phyloP scores from a whole-genome alignment of 2,888 invertebrate genomes.

The Cremastinae sp. region DNA sequence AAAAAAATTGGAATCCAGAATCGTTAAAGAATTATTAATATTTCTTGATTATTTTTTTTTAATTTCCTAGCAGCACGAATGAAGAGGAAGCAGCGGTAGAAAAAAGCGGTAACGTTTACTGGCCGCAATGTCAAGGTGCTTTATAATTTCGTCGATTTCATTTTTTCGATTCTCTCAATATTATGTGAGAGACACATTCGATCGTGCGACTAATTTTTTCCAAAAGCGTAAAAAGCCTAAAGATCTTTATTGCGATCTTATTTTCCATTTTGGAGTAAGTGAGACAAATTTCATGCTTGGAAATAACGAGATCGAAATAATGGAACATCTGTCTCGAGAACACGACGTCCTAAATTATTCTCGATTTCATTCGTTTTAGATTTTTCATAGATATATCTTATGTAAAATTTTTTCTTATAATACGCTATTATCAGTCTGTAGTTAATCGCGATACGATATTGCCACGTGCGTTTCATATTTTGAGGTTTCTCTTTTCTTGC shows the following conservation, averaged over 20 bases:
- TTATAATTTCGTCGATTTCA: conserved; percentile 50
- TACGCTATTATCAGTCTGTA: conserved; percentile 61
- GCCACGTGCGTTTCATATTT: conserved; percentile 32
- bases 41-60: conserved; percentile 8
- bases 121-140: conserved; percentile 74
- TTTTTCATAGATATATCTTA: conserved; percentile 46
- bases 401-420: conserved; percentile 41
- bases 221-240: conserved; percentile 28
- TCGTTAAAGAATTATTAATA: conserved; percentile 4
- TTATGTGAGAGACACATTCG: conserved; percentile 1
- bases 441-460: conserved; percentile 51
- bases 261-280: too few relatives aligned
- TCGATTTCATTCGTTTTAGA: conserved; percentile 6
- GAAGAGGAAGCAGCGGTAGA: conserved; percentile 35
- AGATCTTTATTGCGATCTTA: too few relatives aligned
- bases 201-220: conserved; percentile 48
- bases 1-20: background rate
- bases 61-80: conserved; percentile 3
- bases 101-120: conserved; percentile 70
- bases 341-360: too few relatives aligned
- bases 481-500: conserved; percentile 7
- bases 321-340: too few relatives aligned
- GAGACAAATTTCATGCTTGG: too few relatives aligned
- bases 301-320: too few relatives aligned
- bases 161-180: conserved; percentile 37